Evolutionary conservation across 2,888 invertebrate genomes (phyloP).

Genomic region (Dione vanillae): DNA sequence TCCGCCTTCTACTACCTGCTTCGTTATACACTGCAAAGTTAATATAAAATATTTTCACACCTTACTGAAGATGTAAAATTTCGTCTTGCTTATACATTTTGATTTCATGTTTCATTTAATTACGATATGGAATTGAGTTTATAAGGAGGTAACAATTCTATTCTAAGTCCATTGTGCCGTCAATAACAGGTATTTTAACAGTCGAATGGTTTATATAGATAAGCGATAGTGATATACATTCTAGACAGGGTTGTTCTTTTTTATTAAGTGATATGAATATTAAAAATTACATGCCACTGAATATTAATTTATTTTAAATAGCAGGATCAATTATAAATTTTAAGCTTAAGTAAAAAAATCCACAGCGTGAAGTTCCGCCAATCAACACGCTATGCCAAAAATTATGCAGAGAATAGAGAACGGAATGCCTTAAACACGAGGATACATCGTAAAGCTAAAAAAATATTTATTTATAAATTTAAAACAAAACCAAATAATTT

Average conservation of each 20-base stretch:
- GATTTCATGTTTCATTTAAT: slow-evolving; percentile 24
- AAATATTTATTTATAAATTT: neutral
- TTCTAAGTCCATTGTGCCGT: slow-evolving; percentile 6
- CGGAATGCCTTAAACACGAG: no score
- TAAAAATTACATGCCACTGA: slow-evolving; percentile 35
- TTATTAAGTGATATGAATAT: slow-evolving; percentile 26
- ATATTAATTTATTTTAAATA: slow-evolving; percentile 16
- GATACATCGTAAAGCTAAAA: neutral
- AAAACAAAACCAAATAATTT: neutral
- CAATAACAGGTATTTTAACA: slow-evolving; percentile 38
- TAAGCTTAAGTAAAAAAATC: no score
- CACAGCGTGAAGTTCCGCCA: no score
- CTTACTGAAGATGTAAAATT: neutral
- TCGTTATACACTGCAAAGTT: neutral
- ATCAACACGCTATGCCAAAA: no score
- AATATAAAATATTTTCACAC: neutral
- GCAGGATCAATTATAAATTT: slow-evolving; percentile 25
- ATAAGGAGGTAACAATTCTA: slow-evolving; percentile 10
- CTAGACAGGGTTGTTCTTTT: slow-evolving; percentile 38
- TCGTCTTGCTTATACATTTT: neutral
- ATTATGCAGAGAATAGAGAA: no score
- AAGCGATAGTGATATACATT: slow-evolving; percentile 36
- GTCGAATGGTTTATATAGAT: slow-evolving; percentile 35
- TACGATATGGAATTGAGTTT: neutral
- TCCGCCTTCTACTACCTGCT: neutral